A percentile compares a stretch with the other conserved stretches of the same genome.
Evolutionary conservation across 2,888 invertebrate species (phyloP).

Genomic region (Cyrtodaria siliqua): DNA sequence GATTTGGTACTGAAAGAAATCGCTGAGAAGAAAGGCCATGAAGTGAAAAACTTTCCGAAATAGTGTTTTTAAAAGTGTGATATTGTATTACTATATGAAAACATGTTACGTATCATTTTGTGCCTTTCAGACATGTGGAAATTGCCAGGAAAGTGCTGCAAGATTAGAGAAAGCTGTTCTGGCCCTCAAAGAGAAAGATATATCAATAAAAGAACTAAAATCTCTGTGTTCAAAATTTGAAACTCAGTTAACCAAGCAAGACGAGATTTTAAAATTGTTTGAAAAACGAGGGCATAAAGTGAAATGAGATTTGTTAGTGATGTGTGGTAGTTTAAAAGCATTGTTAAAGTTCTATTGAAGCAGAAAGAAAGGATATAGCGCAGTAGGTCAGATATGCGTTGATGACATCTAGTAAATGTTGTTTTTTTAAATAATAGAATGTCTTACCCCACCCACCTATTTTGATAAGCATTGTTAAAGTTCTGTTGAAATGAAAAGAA

Average conservation of each 20-base stretch:
- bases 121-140: slow-evolving; percentile 73
- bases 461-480: too few species aligned
- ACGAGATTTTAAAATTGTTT: slow-evolving; percentile 75
- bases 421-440: too few species aligned
- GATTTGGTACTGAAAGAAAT: slow-evolving; percentile 77
- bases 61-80: slow-evolving; percentile 14
- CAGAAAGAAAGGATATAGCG: too few species aligned
- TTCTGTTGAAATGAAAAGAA: too few species aligned
- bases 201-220: slow-evolving; percentile 76
- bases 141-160: slow-evolving; percentile 72
- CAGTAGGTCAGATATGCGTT: too few species aligned
- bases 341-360: too few species aligned
- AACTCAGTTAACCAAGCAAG: slow-evolving; percentile 78
- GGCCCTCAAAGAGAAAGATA: slow-evolving; percentile 75
- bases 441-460: too few species aligned
- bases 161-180: slow-evolving; percentile 72
- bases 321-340: too few species aligned
- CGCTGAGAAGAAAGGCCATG: slow-evolving; percentile 76
- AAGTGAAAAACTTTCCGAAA: slow-evolving; percentile 64
- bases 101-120: too few species aligned
- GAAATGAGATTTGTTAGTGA: too few species aligned
- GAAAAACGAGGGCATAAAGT: slow-evolving; percentile 75
- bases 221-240: slow-evolving; percentile 75
- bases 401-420: too few species aligned
- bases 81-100: too few species aligned